Base-by-base conservation (phyloP, 1,140 invertebrate genomes). In the Chironomus striatipennis region DNA sequence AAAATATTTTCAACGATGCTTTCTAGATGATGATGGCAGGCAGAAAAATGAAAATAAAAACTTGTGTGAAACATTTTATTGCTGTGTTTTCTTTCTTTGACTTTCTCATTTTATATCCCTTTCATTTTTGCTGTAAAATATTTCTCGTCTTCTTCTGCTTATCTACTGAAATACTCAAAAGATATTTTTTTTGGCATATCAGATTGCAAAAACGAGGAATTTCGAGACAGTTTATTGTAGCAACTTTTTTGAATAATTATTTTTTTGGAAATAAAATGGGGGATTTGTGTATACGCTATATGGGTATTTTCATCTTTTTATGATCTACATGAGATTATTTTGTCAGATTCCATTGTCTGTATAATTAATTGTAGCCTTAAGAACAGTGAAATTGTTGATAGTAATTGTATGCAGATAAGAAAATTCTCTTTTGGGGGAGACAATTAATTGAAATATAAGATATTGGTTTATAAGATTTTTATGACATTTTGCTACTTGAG, bases 21-120 rank as follows among this genome's bases (percentile, higher is more conserved):
- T 34, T 34, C n/a, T 34, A 34, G 24, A 34, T 34, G 24, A 34
- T 34, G 24, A 34, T 34, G 24, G 24, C 24, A 34, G 24, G 24
- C 24, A 34, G 24, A 34, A 34, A 34, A 34, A 57, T 12, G 5
- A n/a, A 12, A n/a, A n/a, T 57, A 57, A n/a, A 57, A 57, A 57
- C 12, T 57, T 57, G 47, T 57, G 47, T 57, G 47, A 57, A 57
- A 57, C n/a, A 57, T 57, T 57, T 57, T 57, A 57, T 57, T 57
- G 12, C 47, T 57, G 47, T 57, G 12, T 15, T 15, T 57, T 57
- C 12, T n/a, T n/a, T 57, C 43, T 57, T 57, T 57, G n/a, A n/a
- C 47, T 15, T 57, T 57, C 47, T 57, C 47, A 47, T 47, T 57
- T 5, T 57, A 12, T 12, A n/a, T 57, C 1, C 15, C 47, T 47